Conservation (phyloP, 1,140 invertebrate genomes). For the Orius insidiosus region DNA sequence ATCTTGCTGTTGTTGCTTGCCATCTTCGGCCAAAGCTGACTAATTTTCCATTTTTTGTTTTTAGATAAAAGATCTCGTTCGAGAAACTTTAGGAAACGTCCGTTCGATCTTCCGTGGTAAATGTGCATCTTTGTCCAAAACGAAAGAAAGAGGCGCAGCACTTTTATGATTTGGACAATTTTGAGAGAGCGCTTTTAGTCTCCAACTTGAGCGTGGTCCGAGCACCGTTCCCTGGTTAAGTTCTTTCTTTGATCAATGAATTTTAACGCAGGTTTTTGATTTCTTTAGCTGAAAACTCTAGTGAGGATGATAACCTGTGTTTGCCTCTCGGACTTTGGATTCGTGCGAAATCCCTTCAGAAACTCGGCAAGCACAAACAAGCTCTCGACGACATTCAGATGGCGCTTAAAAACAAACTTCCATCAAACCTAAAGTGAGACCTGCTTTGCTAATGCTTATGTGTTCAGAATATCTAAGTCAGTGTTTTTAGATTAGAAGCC, state of each 20-base stretch:
- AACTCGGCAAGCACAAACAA: slow-evolving; percentile 29
- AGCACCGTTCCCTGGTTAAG: slow-evolving; percentile 35
- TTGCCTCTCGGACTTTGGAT: slow-evolving; percentile 39
- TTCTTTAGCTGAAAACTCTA: slow-evolving; percentile 24
- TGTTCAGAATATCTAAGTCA: neutral
- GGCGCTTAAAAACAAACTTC: slow-evolving; percentile 36
- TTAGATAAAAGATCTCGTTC: slow-evolving; percentile 31
- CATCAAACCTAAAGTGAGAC: slow-evolving; percentile 25
- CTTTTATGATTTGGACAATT: slow-evolving; percentile 28
- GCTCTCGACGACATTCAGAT: slow-evolving; percentile 42
- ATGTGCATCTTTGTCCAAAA: slow-evolving; percentile 30
- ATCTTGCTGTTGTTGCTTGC: too few species aligned
- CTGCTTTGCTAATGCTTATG: too few species aligned
- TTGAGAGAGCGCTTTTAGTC: slow-evolving; percentile 35
- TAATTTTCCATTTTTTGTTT: too few species aligned
- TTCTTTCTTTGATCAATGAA: neutral
- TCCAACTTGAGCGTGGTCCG: slow-evolving; percentile 43
- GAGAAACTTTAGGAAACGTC: slow-evolving; percentile 32
- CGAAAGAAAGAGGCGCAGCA: slow-evolving; percentile 28
- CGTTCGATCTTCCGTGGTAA: slow-evolving; percentile 36
- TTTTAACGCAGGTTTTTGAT: neutral
- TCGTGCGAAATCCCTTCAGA: slow-evolving; percentile 36
- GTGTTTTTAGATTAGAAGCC: slow-evolving; percentile 31
- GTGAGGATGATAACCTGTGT: slow-evolving; percentile 37
- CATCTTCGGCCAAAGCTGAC: too few species aligned